These are phyloP conservation scores for Pipa parva DNA, from an alignment of 2,113 vertebrate genomes.

Conservation along the genomic window DNA sequence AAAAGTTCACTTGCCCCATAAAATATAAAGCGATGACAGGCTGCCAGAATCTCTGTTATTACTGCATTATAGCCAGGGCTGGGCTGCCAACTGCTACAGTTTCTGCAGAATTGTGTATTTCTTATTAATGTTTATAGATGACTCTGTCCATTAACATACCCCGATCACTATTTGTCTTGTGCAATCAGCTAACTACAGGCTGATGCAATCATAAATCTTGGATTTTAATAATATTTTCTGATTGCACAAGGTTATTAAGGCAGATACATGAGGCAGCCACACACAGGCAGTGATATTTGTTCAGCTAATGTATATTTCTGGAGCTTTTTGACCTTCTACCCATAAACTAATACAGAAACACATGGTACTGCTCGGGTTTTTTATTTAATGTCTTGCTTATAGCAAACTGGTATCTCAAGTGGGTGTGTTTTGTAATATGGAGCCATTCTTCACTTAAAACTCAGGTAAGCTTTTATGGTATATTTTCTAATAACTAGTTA, in stretches of 20 bases:
- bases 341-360: constrained; percentile 18
- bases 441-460: too few relatives aligned
- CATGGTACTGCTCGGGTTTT: not conserved
- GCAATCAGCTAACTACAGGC: constrained; percentile 1
- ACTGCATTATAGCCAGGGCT: too few relatives aligned
- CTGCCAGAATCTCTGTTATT: too few relatives aligned
- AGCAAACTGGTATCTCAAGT: not conserved
- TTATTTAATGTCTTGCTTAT: not conserved
- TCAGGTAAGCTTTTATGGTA: too few relatives aligned
- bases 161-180: not conserved
- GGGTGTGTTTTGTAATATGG: too few relatives aligned
- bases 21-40: not conserved
- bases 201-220: constrained; percentile 1
- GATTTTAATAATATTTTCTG: not conserved
- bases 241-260: not conserved
- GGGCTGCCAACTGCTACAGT: not conserved
- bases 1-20: not conserved
- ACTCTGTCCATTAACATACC: not conserved
- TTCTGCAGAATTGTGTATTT: not conserved
- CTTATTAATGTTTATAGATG: constrained; percentile 5
- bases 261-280: too few relatives aligned
- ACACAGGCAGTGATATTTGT: too few relatives aligned
- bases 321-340: not conserved
- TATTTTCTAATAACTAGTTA: too few relatives aligned
- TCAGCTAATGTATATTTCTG: not conserved